Base-by-base conservation (phyloP, 2,113 vertebrate species). In the Scomber colias region DNA sequence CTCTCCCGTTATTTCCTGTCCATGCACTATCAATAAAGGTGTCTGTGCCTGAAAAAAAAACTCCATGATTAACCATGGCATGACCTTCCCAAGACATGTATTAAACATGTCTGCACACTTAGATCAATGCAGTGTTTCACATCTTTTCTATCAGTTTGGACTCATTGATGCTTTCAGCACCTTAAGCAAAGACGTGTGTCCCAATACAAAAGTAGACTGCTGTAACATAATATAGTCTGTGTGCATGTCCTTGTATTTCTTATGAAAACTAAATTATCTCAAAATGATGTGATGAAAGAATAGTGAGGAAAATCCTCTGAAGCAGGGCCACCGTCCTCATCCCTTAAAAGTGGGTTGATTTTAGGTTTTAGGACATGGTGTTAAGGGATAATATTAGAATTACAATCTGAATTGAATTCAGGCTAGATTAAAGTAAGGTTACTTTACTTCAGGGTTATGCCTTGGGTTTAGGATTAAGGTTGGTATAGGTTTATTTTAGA, bases 401-500 rank as follows among this genome's bases (percentile, higher is more conserved):
- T 62, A 76, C n/a, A 63, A 44, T 71, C 55, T 19, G 8, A 64
- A 54, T 31, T 53, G 55, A 15, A 83, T 75, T 45, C 51, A 75
- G 46, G 40, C 14, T 35, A 85, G 50, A 79, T 71, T 51, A 69
- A 31, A 15, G 53, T 73, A 0, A 55, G 44, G 67, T 56, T 81
- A 21, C 5, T 57, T 84, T 44, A 51, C 24, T 57, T 71, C 45
- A 15, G 48, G 10, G 50, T 62, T 63, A 21, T n/a, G 35, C 15
- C 46, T 70, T 59, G 27, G 50, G 17, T 79, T 68, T 56, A 50
- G 68, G 77, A 79, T 90, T 79, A 79, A 40, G 30, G 27, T 86
- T 27, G 24, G 24, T 2, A 2, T 46, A 53, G 5, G 54, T 66
- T 55, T 15, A 44, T 6, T 53, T 68, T 59, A 16, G 49, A 60